Evolutionary conservation across 2,888 invertebrate genomes (phyloP), one percentile per base, ranked within the genome.

Genomic region (Ichneumoninae sp.): DNA sequence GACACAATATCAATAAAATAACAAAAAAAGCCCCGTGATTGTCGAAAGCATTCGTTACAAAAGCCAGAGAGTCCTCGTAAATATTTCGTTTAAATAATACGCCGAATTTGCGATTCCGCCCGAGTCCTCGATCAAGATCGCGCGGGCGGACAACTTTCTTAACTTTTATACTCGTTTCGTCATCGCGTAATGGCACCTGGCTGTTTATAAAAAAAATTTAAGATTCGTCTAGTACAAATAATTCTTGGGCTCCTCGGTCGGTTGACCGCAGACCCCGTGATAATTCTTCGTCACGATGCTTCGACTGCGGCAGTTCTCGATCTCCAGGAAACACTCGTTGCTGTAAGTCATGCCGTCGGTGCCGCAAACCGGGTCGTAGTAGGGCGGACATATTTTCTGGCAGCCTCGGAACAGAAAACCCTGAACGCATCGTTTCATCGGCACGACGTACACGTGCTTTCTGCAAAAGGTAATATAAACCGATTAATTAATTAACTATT

Each of bases 291-390:
- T 95, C 66, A 98, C 97, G 88, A 96, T 94, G 90, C 96, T 96
- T 93, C 97, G 95, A 88, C 97, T 97, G 91, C 97, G 96, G 93
- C 98, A 98, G 90, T 98, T 98, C 94, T 98, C 98, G 94, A 98
- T 97, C 92, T 97, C 97, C 90, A 98, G 94, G 95, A 98, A 97
- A 94, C 98, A 98, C 89, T 97, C 97, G 94, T 98, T 98, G 91
- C 98, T 97, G 95, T 98, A 98, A 0, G 98, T 98, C 95, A 97
- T 97, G 84, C 96, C 96, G 92, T 98, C 98, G 1, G 97, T 97
- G n/a, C 98, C 98, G 93, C 98, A 98, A 6, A 98, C 97, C 0
- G 98, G 98, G 91, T 98, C 98, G 94, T 96, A 98, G 89, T 97
- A 97, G 0, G 97, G 95, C 8, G 98, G 97, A 90, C 98, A 98